Conservation (phyloP, 2,888 invertebrate species). For the Schrankia costaestrigalis region DNA sequence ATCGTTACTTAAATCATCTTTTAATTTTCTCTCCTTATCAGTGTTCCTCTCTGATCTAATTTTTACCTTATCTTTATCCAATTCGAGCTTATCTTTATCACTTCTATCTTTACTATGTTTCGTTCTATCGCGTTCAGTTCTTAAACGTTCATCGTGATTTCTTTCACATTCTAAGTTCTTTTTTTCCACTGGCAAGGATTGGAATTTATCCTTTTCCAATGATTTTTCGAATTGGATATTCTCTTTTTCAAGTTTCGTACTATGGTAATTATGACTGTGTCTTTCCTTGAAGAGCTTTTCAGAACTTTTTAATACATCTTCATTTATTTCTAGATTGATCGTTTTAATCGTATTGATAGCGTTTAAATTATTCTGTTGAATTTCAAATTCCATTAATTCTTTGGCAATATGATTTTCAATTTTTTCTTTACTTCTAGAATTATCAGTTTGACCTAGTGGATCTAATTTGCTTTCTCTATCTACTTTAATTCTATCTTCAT, state of each 20-base stretch:
- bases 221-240: constrained; percentile 68
- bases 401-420: constrained; percentile 47
- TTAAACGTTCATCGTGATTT: constrained; percentile 58
- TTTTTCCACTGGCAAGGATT: constrained; percentile 26
- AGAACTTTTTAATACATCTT: constrained; percentile 41
- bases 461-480: constrained; percentile 37
- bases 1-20: constrained; percentile 36
- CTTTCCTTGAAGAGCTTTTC: constrained; percentile 56
- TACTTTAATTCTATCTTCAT: constrained; percentile 41
- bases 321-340: constrained; percentile 27
- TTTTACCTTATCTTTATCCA: constrained; percentile 49
- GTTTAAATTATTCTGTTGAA: constrained; percentile 48
- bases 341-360: constrained; percentile 45
- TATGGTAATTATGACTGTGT: constrained; percentile 44
- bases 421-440: constrained; percentile 34
- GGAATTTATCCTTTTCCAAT: constrained; percentile 58
- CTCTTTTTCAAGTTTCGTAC: constrained; percentile 63
- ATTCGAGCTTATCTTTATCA: constrained; percentile 64
- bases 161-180: constrained; percentile 57
- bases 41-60: constrained; percentile 42
- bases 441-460: constrained; percentile 14
- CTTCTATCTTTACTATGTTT: constrained; percentile 55
- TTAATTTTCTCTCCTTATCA: constrained; percentile 61
- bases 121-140: constrained; percentile 64
- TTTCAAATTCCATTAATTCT: constrained; percentile 49